Evolutionary conservation across 2,888 invertebrate genomes (phyloP).

Genomic region (Gymnosoma rotundatum): DNA sequence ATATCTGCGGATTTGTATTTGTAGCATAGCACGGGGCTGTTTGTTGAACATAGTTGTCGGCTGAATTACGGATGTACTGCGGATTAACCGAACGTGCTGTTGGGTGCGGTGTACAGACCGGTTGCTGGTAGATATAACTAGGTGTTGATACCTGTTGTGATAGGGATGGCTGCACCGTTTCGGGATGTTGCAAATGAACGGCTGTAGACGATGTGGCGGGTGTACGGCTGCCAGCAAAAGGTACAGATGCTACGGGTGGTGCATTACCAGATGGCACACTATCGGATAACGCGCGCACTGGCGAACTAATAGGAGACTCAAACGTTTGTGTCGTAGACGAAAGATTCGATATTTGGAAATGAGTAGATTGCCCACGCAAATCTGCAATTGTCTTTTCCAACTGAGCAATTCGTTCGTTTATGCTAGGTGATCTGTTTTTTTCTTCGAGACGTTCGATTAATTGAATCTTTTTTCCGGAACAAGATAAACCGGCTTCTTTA

Average conservation of each 20-base stretch:
- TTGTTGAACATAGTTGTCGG: background rate
- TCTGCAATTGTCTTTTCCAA: no score
- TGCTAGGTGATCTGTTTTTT: background rate
- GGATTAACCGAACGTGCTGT: background rate
- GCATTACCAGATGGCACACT: background rate
- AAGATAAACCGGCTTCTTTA: conserved; percentile 21
- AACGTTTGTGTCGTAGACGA: no score
- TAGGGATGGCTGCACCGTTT: background rate
- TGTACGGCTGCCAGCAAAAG: background rate
- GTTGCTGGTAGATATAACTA: background rate
- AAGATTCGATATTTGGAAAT: background rate
- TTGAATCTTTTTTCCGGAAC: conserved; percentile 15
- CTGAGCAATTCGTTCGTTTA: no score
- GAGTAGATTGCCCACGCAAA: background rate
- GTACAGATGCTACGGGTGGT: background rate
- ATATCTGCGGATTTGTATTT: background rate
- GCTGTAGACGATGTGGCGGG: background rate
- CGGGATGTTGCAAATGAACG: conserved; percentile 1
- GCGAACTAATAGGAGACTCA: no score
- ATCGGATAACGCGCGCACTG: no score
- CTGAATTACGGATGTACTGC: background rate
- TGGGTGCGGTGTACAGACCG: background rate
- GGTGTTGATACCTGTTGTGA: no score
- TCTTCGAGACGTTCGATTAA: conserved; percentile 38
- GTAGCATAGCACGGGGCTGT: background rate